Conservation (phyloP, 2,888 invertebrate genomes). For the Odontocerum albicorne region DNA sequence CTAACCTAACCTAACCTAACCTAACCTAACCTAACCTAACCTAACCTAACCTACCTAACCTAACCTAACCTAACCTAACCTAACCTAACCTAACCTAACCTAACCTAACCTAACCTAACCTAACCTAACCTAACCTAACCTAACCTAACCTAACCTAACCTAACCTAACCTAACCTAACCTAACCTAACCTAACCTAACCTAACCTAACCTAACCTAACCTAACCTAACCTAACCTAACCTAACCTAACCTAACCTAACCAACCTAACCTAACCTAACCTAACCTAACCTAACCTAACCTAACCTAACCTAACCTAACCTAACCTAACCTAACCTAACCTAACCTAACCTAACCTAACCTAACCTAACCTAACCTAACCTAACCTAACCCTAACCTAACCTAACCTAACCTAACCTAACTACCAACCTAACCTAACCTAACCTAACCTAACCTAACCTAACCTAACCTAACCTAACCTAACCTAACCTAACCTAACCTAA, state of each 20-base stretch:
- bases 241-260: too few species aligned
- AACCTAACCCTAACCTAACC: too few species aligned
- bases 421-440: slow-evolving; percentile 37
- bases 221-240: slow-evolving; percentile 38
- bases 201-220: slow-evolving; percentile 39
- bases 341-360: slow-evolving; percentile 39
- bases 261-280: slow-evolving; percentile 37
- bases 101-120: slow-evolving; percentile 40
- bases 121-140: slow-evolving; percentile 38
- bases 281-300: slow-evolving; percentile 37
- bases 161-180: slow-evolving; percentile 40
- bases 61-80: slow-evolving; percentile 41
- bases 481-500: slow-evolving; percentile 13
- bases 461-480: slow-evolving; percentile 12
- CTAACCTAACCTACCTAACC: too few species aligned
- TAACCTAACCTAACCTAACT: too few species aligned
- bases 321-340: slow-evolving; percentile 37
- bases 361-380: slow-evolving; percentile 38
- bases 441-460: slow-evolving; percentile 30
- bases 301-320: slow-evolving; percentile 36
- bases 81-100: slow-evolving; percentile 39
- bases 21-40: slow-evolving; percentile 40
- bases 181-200: slow-evolving; percentile 39
- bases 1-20: slow-evolving; percentile 39
- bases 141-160: slow-evolving; percentile 40